A percentile compares a stretch with the other conserved stretches of the same genome.
These are phyloP conservation scores for Pholis gunnellus DNA, from an alignment of 2,113 vertebrate genomes.

Conservation along the genomic window DNA sequence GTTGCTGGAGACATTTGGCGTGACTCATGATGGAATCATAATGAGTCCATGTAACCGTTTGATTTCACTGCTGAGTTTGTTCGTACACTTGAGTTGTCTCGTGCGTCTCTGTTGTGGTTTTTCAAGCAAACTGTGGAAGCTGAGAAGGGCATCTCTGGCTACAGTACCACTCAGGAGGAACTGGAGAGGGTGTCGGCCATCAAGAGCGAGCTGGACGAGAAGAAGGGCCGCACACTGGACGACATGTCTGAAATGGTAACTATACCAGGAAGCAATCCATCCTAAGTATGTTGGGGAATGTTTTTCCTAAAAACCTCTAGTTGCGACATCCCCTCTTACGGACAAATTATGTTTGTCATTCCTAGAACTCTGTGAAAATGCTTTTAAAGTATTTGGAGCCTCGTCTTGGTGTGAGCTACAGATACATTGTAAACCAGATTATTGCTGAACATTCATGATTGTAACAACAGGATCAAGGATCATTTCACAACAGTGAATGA, in stretches of 20 bases:
- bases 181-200: slow-evolving; percentile 94
- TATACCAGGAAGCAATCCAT: background rate
- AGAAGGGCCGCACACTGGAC: slow-evolving; percentile 93
- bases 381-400: background rate
- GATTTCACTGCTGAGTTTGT: background rate
- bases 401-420: background rate
- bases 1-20: background rate
- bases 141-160: slow-evolving; percentile 94
- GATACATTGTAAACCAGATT: background rate
- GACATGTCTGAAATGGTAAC: slow-evolving; percentile 98
- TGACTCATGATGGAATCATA: background rate
- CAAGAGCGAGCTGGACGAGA: slow-evolving; percentile 95
- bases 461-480: background rate
- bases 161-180: slow-evolving; percentile 95
- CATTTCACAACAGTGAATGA: too few relatives aligned
- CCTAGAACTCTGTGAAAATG: background rate
- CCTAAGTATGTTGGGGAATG: background rate
- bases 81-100: background rate
- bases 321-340: background rate
- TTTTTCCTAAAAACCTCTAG: background rate
- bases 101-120: slow-evolving; percentile 41
- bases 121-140: slow-evolving; percentile 91
- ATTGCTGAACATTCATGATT: background rate
- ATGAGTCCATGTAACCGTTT: background rate
- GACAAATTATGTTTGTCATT: background rate